Percentiles rank a stretch among this genome's conserved stretches.
Evolutionary conservation across 2,888 invertebrate genomes (phyloP).

Genomic region (Micoletzkya japonica): DNA sequence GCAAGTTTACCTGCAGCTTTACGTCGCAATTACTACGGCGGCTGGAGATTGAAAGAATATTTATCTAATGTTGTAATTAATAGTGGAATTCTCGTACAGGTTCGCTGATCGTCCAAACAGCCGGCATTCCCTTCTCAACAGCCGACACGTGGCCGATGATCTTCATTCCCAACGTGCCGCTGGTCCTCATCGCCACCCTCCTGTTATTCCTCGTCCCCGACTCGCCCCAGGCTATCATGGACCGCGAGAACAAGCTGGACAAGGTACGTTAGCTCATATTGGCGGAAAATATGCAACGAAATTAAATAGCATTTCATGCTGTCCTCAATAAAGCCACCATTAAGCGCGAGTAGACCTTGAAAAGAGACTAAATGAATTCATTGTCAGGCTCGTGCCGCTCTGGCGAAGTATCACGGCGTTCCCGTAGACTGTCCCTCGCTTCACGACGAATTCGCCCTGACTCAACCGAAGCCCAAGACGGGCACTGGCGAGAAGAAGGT

Average conservation of each 20-base stretch:
- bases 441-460: conserved; percentile 36
- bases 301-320: too few relatives aligned
- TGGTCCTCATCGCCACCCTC: conserved; percentile 30
- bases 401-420: conserved; percentile 40
- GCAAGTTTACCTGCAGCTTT: too few relatives aligned
- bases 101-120: conserved; percentile 38
- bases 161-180: conserved; percentile 36
- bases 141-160: conserved; percentile 38
- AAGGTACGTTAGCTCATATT: conserved; percentile 5
- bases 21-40: too few relatives aligned
- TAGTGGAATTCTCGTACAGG: too few relatives aligned
- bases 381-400: conserved; percentile 37
- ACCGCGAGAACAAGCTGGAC: conserved; percentile 31
- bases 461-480: conserved; percentile 21
- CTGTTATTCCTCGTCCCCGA: conserved; percentile 38
- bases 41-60: too few relatives aligned
- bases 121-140: conserved; percentile 41
- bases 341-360: too few relatives aligned
- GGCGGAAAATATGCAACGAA: background rate
- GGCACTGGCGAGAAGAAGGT: conserved; percentile 32
- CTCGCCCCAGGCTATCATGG: conserved; percentile 38
- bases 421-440: conserved; percentile 33
- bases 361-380: too few relatives aligned
- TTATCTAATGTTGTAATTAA: too few relatives aligned
- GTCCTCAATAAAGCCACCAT: too few relatives aligned